A percentile compares a stretch with the other conserved stretches of the same genome.
Conservation (phyloP, 1,140 invertebrate species). For the Drosophila lacteicornis region DNA sequence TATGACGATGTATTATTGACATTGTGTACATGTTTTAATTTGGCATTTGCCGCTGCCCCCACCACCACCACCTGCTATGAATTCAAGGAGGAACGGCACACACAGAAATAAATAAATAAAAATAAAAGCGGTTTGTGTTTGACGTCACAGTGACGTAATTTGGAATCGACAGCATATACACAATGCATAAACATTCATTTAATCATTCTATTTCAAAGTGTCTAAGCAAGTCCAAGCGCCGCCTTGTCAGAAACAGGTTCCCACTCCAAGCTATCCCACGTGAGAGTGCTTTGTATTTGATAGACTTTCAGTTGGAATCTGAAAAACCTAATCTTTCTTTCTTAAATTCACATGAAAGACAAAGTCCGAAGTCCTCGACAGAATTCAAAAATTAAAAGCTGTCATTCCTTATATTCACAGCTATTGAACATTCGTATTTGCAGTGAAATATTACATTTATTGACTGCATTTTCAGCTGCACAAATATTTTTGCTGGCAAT, state of each 20-base stretch:
- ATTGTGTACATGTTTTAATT: constrained; percentile 80
- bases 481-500: constrained; percentile 4
- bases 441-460: constrained; percentile 15
- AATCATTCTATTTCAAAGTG: constrained; percentile 75
- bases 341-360: constrained; percentile 5
- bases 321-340: neutral
- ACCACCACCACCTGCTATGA: constrained; percentile 60
- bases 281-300: constrained; percentile 19
- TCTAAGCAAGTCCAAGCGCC: constrained; percentile 65
- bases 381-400: constrained; percentile 9
- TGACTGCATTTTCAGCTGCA: constrained; percentile 8
- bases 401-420: neutral
- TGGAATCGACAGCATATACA: constrained; percentile 63
- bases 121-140: constrained; percentile 69
- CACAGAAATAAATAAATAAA: constrained; percentile 42
- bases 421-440: neutral
- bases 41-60: constrained; percentile 70
- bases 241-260: constrained; percentile 52
- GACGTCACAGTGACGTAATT: constrained; percentile 81
- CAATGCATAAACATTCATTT: constrained; percentile 77
- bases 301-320: neutral
- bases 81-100: constrained; percentile 52
- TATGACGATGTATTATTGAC: constrained; percentile 82
- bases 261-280: constrained; percentile 21
- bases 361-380: neutral